A percentile compares a stretch with the other conserved stretches of the same genome.
phyloP scores from a whole-genome alignment of 2,113 vertebrate species.

The Pachypanchax playfairii region DNA sequence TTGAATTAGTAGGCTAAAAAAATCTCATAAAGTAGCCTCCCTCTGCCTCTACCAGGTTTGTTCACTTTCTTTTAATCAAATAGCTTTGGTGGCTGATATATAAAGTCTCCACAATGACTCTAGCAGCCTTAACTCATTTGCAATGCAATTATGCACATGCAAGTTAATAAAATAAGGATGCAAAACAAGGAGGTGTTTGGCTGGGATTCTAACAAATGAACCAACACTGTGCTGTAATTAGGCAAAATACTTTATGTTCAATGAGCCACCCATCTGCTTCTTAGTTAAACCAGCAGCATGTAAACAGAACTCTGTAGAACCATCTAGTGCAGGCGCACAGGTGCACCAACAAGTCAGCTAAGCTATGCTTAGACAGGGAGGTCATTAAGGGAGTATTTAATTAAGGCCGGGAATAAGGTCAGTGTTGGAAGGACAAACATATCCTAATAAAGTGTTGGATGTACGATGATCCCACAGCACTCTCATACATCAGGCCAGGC shows the following conservation, averaged over 20 bases:
- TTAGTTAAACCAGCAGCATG: background rate
- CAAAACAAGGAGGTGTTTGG: constrained; percentile 52
- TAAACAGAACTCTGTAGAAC: background rate
- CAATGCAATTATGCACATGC: constrained; percentile 76
- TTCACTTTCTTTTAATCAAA: constrained; percentile 71
- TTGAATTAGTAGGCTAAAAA: constrained; percentile 77
- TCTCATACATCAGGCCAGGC: constrained; percentile 63
- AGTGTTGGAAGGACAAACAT: constrained; percentile 81
- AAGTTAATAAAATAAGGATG: constrained; percentile 76
- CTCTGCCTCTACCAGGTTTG: constrained; percentile 47
- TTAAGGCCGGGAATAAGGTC: constrained; percentile 81
- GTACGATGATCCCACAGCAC: constrained; percentile 51
- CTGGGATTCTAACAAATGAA: constrained; percentile 10
- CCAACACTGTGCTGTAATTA: constrained; percentile 13
- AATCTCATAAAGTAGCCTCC: constrained; percentile 73
- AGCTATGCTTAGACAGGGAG: constrained; percentile 65
- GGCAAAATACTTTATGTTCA: constrained; percentile 16
- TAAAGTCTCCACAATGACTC: constrained; percentile 61
- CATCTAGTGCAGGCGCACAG: background rate
- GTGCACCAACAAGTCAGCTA: constrained; percentile 53
- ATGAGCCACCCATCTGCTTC: constrained; percentile 17
- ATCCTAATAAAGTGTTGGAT: constrained; percentile 75
- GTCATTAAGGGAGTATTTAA: constrained; percentile 81
- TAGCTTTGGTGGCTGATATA: constrained; percentile 66
- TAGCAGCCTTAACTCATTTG: constrained; percentile 64